Evolutionary conservation across 2,888 invertebrate genomes (phyloP).

Genomic region (Hofmannophila pseudospretella): DNA sequence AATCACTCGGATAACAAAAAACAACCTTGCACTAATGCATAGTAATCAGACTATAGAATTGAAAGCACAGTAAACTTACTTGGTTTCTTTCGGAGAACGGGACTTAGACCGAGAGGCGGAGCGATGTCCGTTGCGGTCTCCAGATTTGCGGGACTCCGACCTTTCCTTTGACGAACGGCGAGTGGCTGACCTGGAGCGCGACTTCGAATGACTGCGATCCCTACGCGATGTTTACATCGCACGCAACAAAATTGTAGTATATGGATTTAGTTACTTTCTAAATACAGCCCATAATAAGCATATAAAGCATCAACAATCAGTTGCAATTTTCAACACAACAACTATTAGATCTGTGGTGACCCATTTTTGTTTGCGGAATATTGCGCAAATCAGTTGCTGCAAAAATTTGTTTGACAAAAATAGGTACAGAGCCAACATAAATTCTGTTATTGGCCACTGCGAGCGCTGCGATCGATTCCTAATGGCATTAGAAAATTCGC

Average conservation of each 20-base stretch:
- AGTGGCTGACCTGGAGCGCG: slow-evolving; percentile 47
- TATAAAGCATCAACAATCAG: not conserved
- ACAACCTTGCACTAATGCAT: slow-evolving; percentile 33
- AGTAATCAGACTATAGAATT: slow-evolving; percentile 40
- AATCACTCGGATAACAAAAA: slow-evolving; percentile 18
- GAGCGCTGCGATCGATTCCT: no score
- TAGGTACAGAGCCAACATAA: no score
- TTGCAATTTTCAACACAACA: not conserved
- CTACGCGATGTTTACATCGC: slow-evolving; percentile 31
- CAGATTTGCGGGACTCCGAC: slow-evolving; percentile 32
- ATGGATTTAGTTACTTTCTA: slow-evolving; percentile 7
- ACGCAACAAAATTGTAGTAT: slow-evolving; percentile 4
- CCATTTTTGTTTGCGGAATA: no score
- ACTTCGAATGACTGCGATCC: slow-evolving; percentile 61
- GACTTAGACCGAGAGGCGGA: slow-evolving; percentile 63
- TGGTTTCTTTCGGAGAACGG: slow-evolving; percentile 61
- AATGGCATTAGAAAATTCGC: no score
- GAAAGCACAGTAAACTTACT: slow-evolving; percentile 60
- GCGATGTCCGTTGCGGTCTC: slow-evolving; percentile 41
- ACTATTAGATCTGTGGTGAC: no score
- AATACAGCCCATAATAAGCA: no score
- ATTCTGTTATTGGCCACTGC: no score
- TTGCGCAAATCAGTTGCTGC: no score
- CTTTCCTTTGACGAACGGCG: slow-evolving; percentile 37
- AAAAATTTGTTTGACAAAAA: no score